A percentile compares a stretch with the other conserved stretches of the same genome.
Evolutionary conservation across 2,797 vertebrate species (phyloP).

Genomic region (Hyperoplus immaculatus): DNA sequence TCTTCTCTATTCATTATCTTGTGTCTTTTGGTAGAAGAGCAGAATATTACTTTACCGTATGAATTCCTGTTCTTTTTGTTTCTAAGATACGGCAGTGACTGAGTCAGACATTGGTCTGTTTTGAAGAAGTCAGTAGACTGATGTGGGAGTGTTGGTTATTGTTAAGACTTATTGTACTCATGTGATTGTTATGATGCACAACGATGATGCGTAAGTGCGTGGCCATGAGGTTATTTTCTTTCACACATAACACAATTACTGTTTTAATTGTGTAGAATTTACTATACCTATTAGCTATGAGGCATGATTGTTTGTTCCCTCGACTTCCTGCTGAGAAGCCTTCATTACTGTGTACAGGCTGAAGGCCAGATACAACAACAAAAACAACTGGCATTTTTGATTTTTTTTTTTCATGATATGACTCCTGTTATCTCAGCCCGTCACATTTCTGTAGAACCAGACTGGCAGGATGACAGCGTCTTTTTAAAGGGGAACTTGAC

Average conservation of each 20-base stretch:
- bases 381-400: constrained; percentile 36
- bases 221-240: neutral
- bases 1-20: constrained; percentile 11
- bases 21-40: constrained; percentile 1
- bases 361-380: constrained; percentile 37
- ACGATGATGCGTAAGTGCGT: neutral
- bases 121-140: neutral
- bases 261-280: too few species aligned
- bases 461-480: neutral
- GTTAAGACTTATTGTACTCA: constrained; percentile 1
- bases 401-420: constrained; percentile 41
- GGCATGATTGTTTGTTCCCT: constrained; percentile 59
- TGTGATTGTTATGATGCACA: constrained; percentile 17
- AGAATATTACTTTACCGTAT: neutral
- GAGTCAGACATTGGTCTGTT: constrained; percentile 25
- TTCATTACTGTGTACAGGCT: constrained; percentile 64
- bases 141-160: constrained; percentile 13
- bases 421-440: constrained; percentile 31
- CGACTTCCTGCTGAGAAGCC: constrained; percentile 47
- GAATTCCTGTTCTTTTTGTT: constrained; percentile 16
- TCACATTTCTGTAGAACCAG: constrained; percentile 16
- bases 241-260: neutral
- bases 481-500: neutral
- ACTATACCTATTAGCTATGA: too few species aligned
- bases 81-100: neutral